These are phyloP conservation scores for Eulithis prunata DNA, from an alignment of 2,888 invertebrate species.

Conservation along the genomic window DNA sequence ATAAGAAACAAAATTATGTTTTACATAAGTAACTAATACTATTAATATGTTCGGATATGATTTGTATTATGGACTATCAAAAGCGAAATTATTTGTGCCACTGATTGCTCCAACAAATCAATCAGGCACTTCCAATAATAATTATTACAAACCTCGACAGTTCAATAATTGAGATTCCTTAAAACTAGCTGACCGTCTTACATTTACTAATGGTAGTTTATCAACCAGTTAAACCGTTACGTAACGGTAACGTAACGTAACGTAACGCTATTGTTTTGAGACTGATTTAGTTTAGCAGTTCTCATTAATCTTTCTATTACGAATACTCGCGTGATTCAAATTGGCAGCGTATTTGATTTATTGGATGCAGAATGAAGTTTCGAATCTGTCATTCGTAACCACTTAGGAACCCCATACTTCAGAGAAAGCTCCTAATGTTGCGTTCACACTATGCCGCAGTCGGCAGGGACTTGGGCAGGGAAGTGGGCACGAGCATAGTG, in stretches of 20 bases:
- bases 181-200: conserved; percentile 9
- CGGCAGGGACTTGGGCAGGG: too few species aligned
- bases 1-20: too few species aligned
- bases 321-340: conserved; percentile 20
- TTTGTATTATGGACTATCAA: too few species aligned
- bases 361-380: not conserved
- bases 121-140: conserved; percentile 16
- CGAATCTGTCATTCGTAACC: too few species aligned
- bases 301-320: conserved; percentile 26
- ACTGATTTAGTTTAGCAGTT: conserved; percentile 14
- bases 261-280: conserved; percentile 25
- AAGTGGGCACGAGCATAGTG: too few species aligned
- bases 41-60: too few species aligned
- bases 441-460: too few species aligned
- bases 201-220: conserved; percentile 21
- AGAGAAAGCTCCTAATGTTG: too few species aligned
- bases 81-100: not conserved
- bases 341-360: conserved; percentile 18
- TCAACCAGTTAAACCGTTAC: not conserved
- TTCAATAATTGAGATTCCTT: conserved; percentile 9
- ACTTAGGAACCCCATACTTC: too few species aligned
- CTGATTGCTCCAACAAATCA: conserved; percentile 11
- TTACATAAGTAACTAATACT: too few species aligned
- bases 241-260: conserved; percentile 13
- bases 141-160: conserved; percentile 7